Evolutionary conservation across 2,888 invertebrate genomes (phyloP), one percentile per base, ranked within the genome.

Genomic region (Tipula vernalis): DNA sequence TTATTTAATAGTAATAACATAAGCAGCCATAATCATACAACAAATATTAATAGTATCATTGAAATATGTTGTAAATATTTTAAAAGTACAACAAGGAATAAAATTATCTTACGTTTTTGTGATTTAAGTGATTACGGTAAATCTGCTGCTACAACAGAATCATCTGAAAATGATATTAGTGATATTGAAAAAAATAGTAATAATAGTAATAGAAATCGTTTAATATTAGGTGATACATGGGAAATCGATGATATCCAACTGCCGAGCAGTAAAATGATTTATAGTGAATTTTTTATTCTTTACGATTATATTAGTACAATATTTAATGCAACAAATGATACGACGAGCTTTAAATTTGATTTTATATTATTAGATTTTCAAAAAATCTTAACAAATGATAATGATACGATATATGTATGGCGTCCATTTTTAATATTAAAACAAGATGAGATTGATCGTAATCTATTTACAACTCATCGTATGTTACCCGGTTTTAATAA

Each of bases 401-500:
- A 57, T 39, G 83, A 86, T 83, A 87, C 86, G 71, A 88, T 88
- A 71, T 89, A 90, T 87, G 90, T 90, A 88, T 91, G 91, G 91
- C 90, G 91, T 15, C 91, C 92, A 5, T 88, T 92, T 88, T 89
- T 92, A 87, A 91, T 92, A 87, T 89, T 92, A 87, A 91, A 92
- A 88, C 90, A 90, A 87, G 90, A 89, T 51, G 89, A 90, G 88
- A 89, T 90, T 83, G 88, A 89, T 86, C 88, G 88, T 12, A 89
- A 89, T 47, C 89, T 89, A 47, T 92, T 91, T 87, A 90, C 90
- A 44, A 91, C 91, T 39, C 91, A 92, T 88, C 91, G 91, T 71
- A 90, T 91, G 71, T 88, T 90, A 57, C 91, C 92, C 13, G 91
- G 91, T 51, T 91, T 90, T 88, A 90, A 91, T 88, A 91, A 91